Evolutionary conservation across 2,888 invertebrate genomes (phyloP).

Genomic region (Heliothis peltigera): DNA sequence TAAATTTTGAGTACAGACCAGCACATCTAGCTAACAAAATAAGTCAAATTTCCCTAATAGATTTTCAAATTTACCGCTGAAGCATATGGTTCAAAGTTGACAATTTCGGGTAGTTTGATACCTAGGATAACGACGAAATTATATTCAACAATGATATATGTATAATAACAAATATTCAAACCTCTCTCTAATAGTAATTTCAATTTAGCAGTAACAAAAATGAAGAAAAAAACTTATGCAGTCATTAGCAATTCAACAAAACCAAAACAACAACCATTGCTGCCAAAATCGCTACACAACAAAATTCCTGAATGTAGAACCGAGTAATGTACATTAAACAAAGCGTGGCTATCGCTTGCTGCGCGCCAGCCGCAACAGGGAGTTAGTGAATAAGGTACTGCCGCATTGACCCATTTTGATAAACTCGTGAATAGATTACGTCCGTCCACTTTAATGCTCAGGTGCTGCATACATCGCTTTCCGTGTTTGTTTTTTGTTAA

Average conservation of each 20-base stretch:
- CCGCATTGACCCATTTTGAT: slow-evolving; percentile 89
- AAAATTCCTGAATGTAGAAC: slow-evolving; percentile 45
- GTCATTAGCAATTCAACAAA: not conserved
- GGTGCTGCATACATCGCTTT: slow-evolving; percentile 68
- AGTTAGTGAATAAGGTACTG: slow-evolving; percentile 70
- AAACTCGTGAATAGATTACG: slow-evolving; percentile 85
- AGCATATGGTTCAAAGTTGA: too few relatives aligned
- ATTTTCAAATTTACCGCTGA: too few relatives aligned
- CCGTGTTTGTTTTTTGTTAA: slow-evolving; percentile 53
- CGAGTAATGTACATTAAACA: slow-evolving; percentile 70
- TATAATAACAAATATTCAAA: too few relatives aligned
- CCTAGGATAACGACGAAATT: too few relatives aligned
- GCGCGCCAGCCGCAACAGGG: slow-evolving; percentile 74
- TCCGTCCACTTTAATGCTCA: slow-evolving; percentile 75
- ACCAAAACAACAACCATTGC: slow-evolving; percentile 33
- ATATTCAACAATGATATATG: too few relatives aligned
- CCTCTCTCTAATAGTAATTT: too few relatives aligned
- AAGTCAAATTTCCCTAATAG: too few relatives aligned
- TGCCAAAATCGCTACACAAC: not conserved
- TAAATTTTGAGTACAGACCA: too few relatives aligned
- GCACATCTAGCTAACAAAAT: too few relatives aligned
- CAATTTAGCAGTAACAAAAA: slow-evolving; percentile 10
- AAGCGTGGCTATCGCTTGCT: slow-evolving; percentile 70
- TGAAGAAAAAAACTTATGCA: slow-evolving; percentile 2
- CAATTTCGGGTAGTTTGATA: too few relatives aligned